Conservation (phyloP, 2,113 vertebrate genomes). For the Podocnemis expansa region DNA sequence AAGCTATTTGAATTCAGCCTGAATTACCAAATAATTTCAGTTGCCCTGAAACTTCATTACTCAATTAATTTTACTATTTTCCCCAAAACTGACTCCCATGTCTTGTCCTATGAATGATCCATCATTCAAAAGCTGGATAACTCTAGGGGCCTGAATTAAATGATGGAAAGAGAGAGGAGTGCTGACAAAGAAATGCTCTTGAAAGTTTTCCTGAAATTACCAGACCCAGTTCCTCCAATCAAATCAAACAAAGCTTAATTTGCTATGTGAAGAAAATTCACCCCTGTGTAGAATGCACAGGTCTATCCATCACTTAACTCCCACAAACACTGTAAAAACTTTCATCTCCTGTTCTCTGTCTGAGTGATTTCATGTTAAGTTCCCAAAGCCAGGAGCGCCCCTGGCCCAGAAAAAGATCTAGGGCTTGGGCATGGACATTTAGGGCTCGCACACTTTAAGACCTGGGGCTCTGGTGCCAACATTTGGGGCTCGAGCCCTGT, state of each 20-base stretch:
- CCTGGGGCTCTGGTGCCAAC: too few relatives aligned
- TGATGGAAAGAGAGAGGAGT: background rate
- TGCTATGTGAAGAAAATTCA: background rate
- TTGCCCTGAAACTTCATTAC: background rate
- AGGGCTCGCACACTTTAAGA: too few relatives aligned
- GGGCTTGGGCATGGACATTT: too few relatives aligned
- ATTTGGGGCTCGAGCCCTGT: too few relatives aligned
- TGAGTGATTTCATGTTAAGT: too few relatives aligned
- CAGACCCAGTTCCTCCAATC: background rate
- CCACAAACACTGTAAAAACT: background rate
- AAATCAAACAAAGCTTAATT: background rate
- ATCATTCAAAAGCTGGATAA: background rate
- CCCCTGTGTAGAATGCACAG: rapidly evolving
- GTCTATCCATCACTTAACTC: background rate
- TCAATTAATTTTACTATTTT: background rate
- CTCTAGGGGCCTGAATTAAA: background rate
- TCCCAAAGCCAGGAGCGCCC: too few relatives aligned
- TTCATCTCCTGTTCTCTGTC: too few relatives aligned
- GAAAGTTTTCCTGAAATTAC: background rate
- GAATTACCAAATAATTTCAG: background rate
- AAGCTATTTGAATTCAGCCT: background rate
- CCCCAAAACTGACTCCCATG: background rate
- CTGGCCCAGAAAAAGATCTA: too few relatives aligned
- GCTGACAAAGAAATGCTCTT: background rate
- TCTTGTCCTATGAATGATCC: background rate